phyloP scores from a whole-genome alignment of 2,797 vertebrate genomes.

The Emydoidea blandingii region DNA sequence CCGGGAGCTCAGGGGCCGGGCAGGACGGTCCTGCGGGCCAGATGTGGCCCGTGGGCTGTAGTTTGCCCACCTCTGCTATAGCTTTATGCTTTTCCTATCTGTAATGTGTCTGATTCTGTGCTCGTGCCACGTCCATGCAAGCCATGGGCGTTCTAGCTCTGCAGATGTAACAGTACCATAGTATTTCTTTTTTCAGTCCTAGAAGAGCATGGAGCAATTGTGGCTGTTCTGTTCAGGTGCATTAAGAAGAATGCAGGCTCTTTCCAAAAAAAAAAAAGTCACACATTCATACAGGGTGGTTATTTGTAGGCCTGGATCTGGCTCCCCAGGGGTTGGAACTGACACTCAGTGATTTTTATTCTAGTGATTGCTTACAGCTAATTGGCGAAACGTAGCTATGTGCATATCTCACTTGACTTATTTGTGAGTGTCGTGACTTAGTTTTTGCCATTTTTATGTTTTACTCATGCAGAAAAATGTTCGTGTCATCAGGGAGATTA shows the following conservation, averaged over 20 bases:
- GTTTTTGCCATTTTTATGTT: conserved; percentile 53
- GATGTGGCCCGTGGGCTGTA: too few species aligned
- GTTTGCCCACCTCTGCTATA: not conserved
- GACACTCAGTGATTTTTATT: not conserved
- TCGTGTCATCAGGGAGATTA: conserved; percentile 26
- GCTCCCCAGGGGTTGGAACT: not conserved
- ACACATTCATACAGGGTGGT: fast-evolving
- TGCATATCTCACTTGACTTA: not conserved
- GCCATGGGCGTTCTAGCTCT: not conserved
- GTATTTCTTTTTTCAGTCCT: not conserved
- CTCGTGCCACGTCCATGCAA: not conserved
- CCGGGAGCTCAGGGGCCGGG: too few species aligned
- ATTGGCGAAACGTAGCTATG: not conserved
- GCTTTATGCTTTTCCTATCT: not conserved
- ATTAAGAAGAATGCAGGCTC: not conserved
- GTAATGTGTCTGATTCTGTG: not conserved
- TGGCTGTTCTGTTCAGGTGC: not conserved
- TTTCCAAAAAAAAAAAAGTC: not conserved
- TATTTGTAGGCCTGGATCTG: fast-evolving
- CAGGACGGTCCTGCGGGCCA: too few species aligned
- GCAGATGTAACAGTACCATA: not conserved
- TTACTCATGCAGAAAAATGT: conserved; percentile 47
- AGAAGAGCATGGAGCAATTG: not conserved
- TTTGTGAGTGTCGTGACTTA: conserved; percentile 51
- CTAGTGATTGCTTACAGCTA: not conserved